A percentile compares a stretch with the other conserved stretches of the same genome.
Conservation (phyloP, 2,888 invertebrate species). For the Eupithecia centaureata region DNA sequence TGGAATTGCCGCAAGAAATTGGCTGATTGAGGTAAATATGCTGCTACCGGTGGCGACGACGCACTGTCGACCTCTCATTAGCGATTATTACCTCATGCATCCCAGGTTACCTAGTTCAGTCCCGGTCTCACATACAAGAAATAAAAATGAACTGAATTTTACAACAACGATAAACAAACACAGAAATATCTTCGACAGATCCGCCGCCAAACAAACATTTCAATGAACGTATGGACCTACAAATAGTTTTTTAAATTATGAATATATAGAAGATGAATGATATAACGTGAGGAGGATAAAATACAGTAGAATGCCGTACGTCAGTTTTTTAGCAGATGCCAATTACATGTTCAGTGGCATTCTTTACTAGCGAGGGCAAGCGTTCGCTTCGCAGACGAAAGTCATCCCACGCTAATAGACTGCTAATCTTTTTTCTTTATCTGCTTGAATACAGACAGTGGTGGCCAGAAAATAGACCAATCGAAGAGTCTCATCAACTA, state of each 20-base stretch:
- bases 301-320: not conserved
- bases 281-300: not conserved
- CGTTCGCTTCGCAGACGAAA: not conserved
- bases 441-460: too few species aligned
- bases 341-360: not conserved
- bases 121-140: not conserved
- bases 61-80: constrained; percentile 26
- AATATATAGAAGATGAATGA: not conserved
- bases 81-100: constrained; percentile 27
- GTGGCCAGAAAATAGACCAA: too few species aligned
- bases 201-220: not conserved
- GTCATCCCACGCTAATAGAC: not conserved
- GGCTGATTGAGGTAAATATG: constrained; percentile 30
- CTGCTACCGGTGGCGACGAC: constrained; percentile 23
- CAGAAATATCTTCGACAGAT: not conserved
- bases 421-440: not conserved
- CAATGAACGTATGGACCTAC: not conserved
- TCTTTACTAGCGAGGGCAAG: not conserved
- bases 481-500: too few species aligned
- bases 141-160: not conserved
- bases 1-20: not conserved
- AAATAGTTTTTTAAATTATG: not conserved
- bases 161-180: not conserved
- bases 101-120: constrained; percentile 9
- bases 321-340: not conserved